phyloP scores from a whole-genome alignment of 2,797 vertebrate genomes.

The Acropternis orthonyx region DNA sequence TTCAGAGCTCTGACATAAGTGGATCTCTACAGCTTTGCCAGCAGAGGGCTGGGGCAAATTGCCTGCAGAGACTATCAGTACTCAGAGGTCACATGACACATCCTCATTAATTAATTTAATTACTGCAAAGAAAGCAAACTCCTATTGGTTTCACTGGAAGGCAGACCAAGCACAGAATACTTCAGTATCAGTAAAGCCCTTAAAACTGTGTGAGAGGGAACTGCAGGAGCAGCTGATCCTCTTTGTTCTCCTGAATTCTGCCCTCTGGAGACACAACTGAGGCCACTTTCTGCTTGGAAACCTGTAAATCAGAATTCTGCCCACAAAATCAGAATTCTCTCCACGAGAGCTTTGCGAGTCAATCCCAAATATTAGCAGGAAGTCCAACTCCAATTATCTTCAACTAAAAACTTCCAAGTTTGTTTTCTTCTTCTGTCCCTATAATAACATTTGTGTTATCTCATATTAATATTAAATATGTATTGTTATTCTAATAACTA shows the following conservation, averaged over 20 bases:
- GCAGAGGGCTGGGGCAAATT: no score
- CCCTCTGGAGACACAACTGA: neutral
- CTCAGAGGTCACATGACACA: neutral
- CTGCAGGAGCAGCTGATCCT: neutral
- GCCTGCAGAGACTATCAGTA: no score
- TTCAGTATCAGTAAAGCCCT: neutral
- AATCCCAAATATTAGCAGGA: neutral
- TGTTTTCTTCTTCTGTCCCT: neutral
- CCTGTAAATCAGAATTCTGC: neutral
- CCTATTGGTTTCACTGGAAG: neutral
- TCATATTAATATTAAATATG: conserved; percentile 8
- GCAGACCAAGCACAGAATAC: neutral
- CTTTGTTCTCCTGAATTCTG: neutral
- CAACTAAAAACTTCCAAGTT: neutral
- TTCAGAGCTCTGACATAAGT: no score
- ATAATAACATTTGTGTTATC: neutral
- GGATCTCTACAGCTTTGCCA: no score
- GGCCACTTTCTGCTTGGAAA: neutral
- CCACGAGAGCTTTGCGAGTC: neutral
- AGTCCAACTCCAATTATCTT: neutral
- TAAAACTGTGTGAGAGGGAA: neutral
- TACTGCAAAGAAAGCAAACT: neutral
- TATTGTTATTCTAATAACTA: conserved; percentile 57
- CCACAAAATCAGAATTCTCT: neutral
- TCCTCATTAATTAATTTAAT: neutral